Evolutionary conservation across 2,888 invertebrate genomes (phyloP).

Genomic region (Pristionchus fissidentatus): DNA sequence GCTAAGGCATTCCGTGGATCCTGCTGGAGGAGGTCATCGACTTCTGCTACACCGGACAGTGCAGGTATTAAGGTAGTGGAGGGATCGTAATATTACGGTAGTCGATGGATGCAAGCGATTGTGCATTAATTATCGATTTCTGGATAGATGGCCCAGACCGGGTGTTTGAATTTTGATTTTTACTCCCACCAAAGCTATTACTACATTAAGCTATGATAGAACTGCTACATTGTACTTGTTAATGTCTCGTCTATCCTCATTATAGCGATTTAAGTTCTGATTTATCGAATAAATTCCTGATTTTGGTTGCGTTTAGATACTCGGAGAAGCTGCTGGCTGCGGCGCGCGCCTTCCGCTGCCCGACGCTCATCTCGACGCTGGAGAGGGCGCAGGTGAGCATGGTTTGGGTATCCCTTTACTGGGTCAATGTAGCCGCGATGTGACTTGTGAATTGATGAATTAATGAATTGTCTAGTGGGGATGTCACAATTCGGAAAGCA

Average conservation of each 20-base stretch:
- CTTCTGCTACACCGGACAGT: conserved; percentile 48
- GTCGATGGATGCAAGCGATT: background rate
- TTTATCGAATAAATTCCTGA: background rate
- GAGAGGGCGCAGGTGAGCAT: conserved; percentile 28
- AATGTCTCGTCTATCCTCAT: background rate
- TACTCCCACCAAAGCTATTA: no score
- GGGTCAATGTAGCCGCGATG: no score
- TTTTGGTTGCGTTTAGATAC: background rate
- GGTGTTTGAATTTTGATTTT: no score
- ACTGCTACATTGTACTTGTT: background rate
- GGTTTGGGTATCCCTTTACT: no score
- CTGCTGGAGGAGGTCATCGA: conserved; percentile 33
- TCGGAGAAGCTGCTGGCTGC: conserved; percentile 33
- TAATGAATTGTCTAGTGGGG: no score
- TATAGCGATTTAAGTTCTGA: background rate
- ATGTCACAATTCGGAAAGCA: no score
- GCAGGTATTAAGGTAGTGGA: no score
- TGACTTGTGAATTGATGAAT: no score
- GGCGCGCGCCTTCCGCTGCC: conserved; percentile 37
- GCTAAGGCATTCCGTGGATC: conserved; percentile 41
- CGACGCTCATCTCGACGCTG: conserved; percentile 5
- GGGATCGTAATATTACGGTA: background rate
- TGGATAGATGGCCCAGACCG: background rate
- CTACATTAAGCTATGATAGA: no score
- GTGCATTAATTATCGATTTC: background rate